Conservation (phyloP, 2,888 invertebrate species). For the Ennomos erosarius region DNA sequence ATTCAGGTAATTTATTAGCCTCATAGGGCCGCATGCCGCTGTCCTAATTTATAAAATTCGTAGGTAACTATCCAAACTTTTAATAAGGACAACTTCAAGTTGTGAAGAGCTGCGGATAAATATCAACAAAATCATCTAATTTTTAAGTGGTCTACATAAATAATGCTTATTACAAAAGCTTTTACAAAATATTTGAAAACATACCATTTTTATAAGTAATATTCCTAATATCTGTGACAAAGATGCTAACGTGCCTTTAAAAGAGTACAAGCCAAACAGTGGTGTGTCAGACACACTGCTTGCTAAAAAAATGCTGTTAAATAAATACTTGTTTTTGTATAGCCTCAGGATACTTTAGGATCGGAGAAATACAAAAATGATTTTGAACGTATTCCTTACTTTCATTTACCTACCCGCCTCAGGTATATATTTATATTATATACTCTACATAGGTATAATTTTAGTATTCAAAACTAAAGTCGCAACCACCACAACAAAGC, state of each 20-base stretch:
- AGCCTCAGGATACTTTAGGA: conserved; percentile 42
- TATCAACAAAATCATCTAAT: conserved; percentile 21
- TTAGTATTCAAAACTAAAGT: no score
- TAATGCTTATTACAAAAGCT: conserved; percentile 35
- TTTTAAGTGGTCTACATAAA: conserved; percentile 32
- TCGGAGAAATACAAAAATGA: conserved; percentile 63
- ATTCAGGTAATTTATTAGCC: no score
- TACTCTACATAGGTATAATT: no score
- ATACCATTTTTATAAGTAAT: conserved; percentile 35
- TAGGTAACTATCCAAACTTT: no score
- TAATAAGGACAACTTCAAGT: no score
- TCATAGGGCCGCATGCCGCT: no score
- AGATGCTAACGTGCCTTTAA: conserved; percentile 43
- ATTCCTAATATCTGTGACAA: conserved; percentile 40
- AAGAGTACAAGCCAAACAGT: conserved; percentile 46
- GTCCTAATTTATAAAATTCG: no score
- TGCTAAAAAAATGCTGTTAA: background rate
- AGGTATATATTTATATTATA: no score
- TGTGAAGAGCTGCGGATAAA: no score
- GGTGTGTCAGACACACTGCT: conserved; percentile 40
- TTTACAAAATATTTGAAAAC: conserved; percentile 23
- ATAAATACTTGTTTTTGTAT: conserved; percentile 39
- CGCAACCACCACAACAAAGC: no score
- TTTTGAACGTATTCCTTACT: conserved; percentile 44
- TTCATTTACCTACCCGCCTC: conserved; percentile 37